A percentile compares a stretch with the other conserved stretches of the same genome.
phyloP scores from a whole-genome alignment of 2,113 vertebrate genomes.

The Castor canadensis region DNA sequence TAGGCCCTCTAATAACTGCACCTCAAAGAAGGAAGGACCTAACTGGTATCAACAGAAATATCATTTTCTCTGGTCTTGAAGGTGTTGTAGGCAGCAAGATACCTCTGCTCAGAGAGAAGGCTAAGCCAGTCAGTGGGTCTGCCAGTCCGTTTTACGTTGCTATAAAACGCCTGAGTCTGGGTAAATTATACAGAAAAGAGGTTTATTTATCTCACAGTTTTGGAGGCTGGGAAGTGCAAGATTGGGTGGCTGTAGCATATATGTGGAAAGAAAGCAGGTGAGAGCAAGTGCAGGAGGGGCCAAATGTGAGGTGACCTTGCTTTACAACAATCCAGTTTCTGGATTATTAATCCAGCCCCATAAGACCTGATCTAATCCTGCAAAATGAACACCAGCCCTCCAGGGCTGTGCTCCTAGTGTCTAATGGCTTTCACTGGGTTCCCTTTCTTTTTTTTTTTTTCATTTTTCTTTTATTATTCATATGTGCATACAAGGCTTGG shows the following conservation, averaged over 20 bases:
- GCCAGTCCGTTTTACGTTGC: not conserved
- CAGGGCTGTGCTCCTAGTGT: not conserved
- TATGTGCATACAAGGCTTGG: too few species aligned
- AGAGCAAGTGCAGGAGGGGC: not conserved
- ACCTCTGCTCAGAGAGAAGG: not conserved
- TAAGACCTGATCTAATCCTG: too few species aligned
- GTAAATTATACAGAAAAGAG: not conserved
- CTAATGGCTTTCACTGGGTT: too few species aligned
- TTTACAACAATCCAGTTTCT: too few species aligned
- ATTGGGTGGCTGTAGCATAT: too few species aligned
- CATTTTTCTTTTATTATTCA: too few species aligned
- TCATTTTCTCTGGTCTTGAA: not conserved
- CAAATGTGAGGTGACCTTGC: not conserved
- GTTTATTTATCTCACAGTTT: too few species aligned
- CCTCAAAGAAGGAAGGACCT: not conserved
- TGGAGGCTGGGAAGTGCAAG: too few species aligned
- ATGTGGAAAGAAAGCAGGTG: too few species aligned
- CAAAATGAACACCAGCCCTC: fast-evolving
- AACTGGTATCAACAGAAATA: too few species aligned
- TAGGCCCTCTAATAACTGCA: not conserved
- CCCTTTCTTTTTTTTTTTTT: too few species aligned
- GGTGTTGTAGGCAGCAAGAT: not conserved
- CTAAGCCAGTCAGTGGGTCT: too few species aligned
- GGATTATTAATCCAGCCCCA: not conserved
- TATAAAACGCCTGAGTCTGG: not conserved